Evolutionary conservation across 1,140 invertebrate species (phyloP).

Genomic region (honey bee (Apis mellifera)): Amel_HAv3.1 CM009936.2:8131001-8131500

Average conservation of each 20-base stretch:
- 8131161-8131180: slow-evolving; percentile 57
- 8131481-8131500: not conserved
- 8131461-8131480: not conserved
- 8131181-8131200: slow-evolving; percentile 80
- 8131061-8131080: slow-evolving; percentile 76
- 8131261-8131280: slow-evolving; percentile 55
- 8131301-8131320: slow-evolving; percentile 28
- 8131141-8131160: slow-evolving; percentile 45
- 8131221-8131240: slow-evolving; percentile 75
- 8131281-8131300: slow-evolving; percentile 49
- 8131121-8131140: slow-evolving; percentile 50
- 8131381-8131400: not conserved
- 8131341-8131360: slow-evolving; percentile 44
- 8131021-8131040: slow-evolving; percentile 13
- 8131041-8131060: slow-evolving; percentile 5
- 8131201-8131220: slow-evolving; percentile 77
- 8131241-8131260: slow-evolving; percentile 72
- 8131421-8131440: not conserved
- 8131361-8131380: slow-evolving; percentile 4
- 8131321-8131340: slow-evolving; percentile 36
- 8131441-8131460: not conserved
- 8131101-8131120: slow-evolving; percentile 71
- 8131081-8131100: slow-evolving; percentile 78
- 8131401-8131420: not conserved
- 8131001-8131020: slow-evolving; percentile 69